Conservation (phyloP, 2,888 invertebrate genomes). For the Eurytoma californica region DNA sequence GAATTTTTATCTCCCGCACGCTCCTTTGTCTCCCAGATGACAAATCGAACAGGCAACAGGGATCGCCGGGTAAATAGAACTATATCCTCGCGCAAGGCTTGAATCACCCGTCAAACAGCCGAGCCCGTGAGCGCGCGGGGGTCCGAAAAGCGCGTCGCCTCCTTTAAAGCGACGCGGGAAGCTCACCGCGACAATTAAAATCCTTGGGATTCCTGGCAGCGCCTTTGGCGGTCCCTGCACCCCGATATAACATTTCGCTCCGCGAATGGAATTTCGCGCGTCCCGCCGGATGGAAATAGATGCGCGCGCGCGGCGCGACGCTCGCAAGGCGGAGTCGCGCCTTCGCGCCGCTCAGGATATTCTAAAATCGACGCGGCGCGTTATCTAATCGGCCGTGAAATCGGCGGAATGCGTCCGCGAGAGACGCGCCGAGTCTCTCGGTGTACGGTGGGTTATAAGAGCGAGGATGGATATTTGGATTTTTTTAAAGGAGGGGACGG, state of each 20-base stretch:
- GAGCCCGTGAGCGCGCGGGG: too few species aligned
- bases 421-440: neutral
- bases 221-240: neutral
- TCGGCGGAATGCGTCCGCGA: constrained; percentile 61
- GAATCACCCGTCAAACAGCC: too few species aligned
- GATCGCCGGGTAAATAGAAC: too few species aligned
- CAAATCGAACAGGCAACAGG: too few species aligned
- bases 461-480: too few species aligned
- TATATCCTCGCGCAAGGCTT: too few species aligned
- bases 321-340: neutral
- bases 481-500: too few species aligned
- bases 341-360: neutral
- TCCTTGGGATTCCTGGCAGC: constrained; percentile 1
- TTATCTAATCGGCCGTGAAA: constrained; percentile 65
- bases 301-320: constrained; percentile 2
- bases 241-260: neutral
- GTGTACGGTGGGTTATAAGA: too few species aligned
- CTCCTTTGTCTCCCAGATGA: too few species aligned
- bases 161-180: neutral
- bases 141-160: neutral
- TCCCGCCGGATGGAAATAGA: constrained; percentile 41
- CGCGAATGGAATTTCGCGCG: constrained; percentile 46
- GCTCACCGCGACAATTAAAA: neutral
- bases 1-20: too few species aligned
- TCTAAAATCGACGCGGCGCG: constrained; percentile 16